Base-by-base conservation (phyloP, 2,888 invertebrate genomes). In the Tridacna gigas region DNA sequence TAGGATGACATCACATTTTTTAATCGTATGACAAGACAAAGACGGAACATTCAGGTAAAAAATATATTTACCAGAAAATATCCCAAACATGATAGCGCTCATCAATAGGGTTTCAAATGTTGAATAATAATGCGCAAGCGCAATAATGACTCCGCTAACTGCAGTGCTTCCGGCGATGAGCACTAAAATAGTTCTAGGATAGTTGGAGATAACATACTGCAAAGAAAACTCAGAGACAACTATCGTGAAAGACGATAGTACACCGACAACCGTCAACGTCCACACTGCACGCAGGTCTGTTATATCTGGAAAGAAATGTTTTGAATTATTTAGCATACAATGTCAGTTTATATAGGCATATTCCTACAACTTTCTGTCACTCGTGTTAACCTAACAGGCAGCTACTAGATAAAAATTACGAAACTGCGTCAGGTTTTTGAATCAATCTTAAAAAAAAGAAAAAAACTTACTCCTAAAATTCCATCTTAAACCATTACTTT, bases 81-180 rank as follows among this genome's bases (percentile, higher is more conserved):
- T 18, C 0, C 81, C 81, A 66, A 81, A 77, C 48, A 77, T 0
- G 3, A 77, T 13, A 7, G 81, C 77, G 26, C 77, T 73, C 13
- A 81, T n/a, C 5, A 81, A 20, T 18, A 81, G 48, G 0, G 56
- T 26, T 7, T 65, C 51, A 26, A 71, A 73, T 5, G 65, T 51
- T 7, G 65, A 66, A 60, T 63, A 81, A 65, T 81, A 81, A 26
- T 77, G 81, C n/a, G 77, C 73, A 60, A 77, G 73, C 56, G 60
- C 77, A 37, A 74, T 20, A 18, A 45, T 60, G 18, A 81, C n/a
- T 15, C 77, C 81, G 45, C 73, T 13, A 7, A 69, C 37, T n/a
- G 65, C 20, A 18, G 80, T 61, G n/a, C 67, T 69, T 37, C 65
- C 48, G 25, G 74, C 80, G 20, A 80, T 26, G 18, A 75, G 63